Evolutionary conservation across 1,140 invertebrate species (phyloP).

Genomic region (Calephelis virginiensis): DNA sequence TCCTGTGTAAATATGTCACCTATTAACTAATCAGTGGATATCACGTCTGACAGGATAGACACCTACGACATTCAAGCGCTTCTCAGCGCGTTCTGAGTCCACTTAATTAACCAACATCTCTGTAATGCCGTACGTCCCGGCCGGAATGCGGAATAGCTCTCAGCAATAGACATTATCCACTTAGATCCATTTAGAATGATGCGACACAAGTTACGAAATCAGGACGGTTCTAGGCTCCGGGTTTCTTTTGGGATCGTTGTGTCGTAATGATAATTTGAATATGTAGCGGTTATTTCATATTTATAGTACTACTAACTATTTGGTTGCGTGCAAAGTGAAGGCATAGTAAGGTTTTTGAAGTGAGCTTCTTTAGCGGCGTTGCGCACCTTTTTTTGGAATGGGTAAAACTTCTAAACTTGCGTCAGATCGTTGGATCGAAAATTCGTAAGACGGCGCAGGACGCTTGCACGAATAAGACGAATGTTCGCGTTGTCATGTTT

Average conservation of each 20-base stretch:
- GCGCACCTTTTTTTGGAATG: too few species aligned
- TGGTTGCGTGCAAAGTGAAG: too few species aligned
- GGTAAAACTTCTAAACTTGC: too few species aligned
- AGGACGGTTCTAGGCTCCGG: neutral
- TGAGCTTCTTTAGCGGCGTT: too few species aligned
- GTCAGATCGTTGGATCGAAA: too few species aligned
- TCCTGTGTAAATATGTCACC: conserved; percentile 27
- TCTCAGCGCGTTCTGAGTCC: conserved; percentile 25
- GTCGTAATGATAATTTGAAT: too few species aligned
- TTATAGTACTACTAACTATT: too few species aligned
- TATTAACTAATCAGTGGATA: conserved; percentile 37
- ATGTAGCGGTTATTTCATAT: too few species aligned
- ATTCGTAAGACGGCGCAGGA: too few species aligned
- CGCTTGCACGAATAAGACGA: too few species aligned
- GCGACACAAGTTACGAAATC: conserved; percentile 33
- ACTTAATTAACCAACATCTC: conserved; percentile 56
- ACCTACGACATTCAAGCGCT: conserved; percentile 16
- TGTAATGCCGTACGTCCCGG: conserved; percentile 54
- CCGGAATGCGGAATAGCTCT: conserved; percentile 69
- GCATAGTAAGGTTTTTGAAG: too few species aligned
- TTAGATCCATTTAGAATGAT: conserved; percentile 49
- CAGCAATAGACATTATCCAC: conserved; percentile 69
- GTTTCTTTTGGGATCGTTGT: neutral
- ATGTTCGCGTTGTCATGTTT: too few species aligned
- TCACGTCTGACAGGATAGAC: conserved; percentile 23